Base-by-base conservation (phyloP, 2,113 vertebrate species). In the Cyprinus carpio region DNA sequence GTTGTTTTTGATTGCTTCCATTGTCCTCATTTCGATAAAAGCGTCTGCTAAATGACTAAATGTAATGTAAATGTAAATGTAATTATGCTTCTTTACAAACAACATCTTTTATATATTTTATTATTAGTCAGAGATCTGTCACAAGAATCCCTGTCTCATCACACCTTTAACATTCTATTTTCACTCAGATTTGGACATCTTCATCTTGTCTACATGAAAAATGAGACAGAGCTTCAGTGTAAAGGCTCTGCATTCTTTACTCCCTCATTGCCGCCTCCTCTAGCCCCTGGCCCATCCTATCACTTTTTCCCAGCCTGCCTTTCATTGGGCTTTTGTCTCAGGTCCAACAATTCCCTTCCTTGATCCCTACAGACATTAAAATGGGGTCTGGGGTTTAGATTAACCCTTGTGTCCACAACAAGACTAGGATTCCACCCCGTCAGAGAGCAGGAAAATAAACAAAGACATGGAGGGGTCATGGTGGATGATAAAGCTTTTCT, bases 391-490 rank as follows among this genome's bases (percentile, higher is more conserved):
- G 77, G 86, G 77, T 34, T 81, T 71, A 85, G 62, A 79, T 88
- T 83, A 86, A 85, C 84, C 78, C 78, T 65, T 23, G 29, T 62
- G 75, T 87, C 75, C 46, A 56, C 77, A 71, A 60, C 71, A 83
- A 89, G 78, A 87, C 81, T 79, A 86, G 46, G 82, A 74, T 77
- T 76, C 23, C 23, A 85, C 49, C n/a, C 80, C 34, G 60, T 78
- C 76, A 78, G 74, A 46, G 49, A 83, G 74, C 20, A 69, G 74
- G 83, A 83, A 83, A 80, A 88, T 85, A 89, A 86, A 87, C 84
- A 87, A 76, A 34, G 37, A 75, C 72, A 84, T 11, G 72, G 79
- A 79, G 80, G 79, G 62, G 84, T 86, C 77, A 67, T 29, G 79
- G 62, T 62, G 37, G 34, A 79, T 78, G 81, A 83, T 85, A 86